These are phyloP conservation scores for Stegana nigrithorax DNA, from an alignment of 2,888 invertebrate genomes.

Conservation along the genomic window DNA sequence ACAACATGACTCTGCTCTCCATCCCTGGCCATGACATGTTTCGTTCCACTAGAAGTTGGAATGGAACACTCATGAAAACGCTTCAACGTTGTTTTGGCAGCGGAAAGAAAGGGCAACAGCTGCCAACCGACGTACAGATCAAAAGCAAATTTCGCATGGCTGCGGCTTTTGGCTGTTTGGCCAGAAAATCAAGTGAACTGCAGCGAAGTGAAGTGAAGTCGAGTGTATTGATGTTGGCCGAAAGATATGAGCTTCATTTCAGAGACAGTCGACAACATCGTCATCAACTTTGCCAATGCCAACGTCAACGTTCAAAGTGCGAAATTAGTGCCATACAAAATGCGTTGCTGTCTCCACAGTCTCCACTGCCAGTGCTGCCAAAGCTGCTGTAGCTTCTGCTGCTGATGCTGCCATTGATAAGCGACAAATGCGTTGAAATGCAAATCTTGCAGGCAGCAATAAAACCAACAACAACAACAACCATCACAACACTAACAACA, in stretches of 20 bases:
- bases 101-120: not conserved
- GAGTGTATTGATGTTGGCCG: slow-evolving; percentile 10
- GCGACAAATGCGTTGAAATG: slow-evolving; percentile 47
- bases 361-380: not conserved
- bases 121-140: slow-evolving; percentile 1
- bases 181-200: not conserved
- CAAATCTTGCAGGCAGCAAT: slow-evolving; percentile 42
- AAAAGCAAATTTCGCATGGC: not conserved
- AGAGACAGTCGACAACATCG: not conserved
- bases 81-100: not conserved
- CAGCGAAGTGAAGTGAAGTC: not conserved
- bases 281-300: not conserved
- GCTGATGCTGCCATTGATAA: not conserved
- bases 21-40: too few relatives aligned
- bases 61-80: not conserved
- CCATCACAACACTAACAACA: not conserved
- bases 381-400: not conserved
- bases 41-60: too few relatives aligned
- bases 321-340: slow-evolving; percentile 10
- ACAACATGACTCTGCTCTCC: too few relatives aligned
- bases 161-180: not conserved
- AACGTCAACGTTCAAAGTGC: not conserved
- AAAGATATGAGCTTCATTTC: slow-evolving; percentile 14
- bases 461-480: not conserved
- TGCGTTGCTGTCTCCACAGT: not conserved